Evolutionary conservation across 2,113 vertebrate genomes (phyloP), one percentile per base, ranked within the genome.

Genomic region (Heptranchias perlo): DNA sequence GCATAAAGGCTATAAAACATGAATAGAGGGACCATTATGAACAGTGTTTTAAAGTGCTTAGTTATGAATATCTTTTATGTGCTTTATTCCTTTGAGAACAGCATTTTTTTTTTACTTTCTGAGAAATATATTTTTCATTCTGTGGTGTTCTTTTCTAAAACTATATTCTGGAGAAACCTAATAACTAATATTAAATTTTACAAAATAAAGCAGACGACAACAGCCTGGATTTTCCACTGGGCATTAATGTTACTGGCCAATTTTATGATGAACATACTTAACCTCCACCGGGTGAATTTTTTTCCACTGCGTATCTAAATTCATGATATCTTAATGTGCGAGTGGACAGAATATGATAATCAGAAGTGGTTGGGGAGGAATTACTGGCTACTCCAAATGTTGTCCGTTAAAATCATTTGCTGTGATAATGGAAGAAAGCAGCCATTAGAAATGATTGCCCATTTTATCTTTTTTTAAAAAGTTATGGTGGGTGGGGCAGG

Each of bases 1-100:
- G 93, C 96, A 95, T 97, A 96, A 97, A 96, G 96, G 96, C 96
- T 97, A 95, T 95, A 95, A 95, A 95, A 95, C 94, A 95, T 95
- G 94, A 69, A 95, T 95, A 69, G 94, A 95, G 64, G 94, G 44
- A 95, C 69, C 94, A 95, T 95, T 95, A 95, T 95, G 94, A 95
- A 95, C 39, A 95, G 44, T 95, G 65, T 95, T 95, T 95, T 95
- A 95, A 95, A 95, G 94, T 95, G 65, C 94, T 69, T 95, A 95
- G 94, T 95, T 69, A 69, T 95, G 94, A 95, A 69, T 95, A 95
- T 95, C 65, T 95, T 95, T 95, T 65, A 95, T 95, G 94, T 10
- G 94, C 64, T 95, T 69, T 47, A 95, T 73, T 95, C 94, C 94
- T 95, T 95, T 95, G 94, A 95, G 94, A 44, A 35, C 65, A 28